Evolutionary conservation across 2,888 invertebrate genomes (phyloP), one percentile per base, ranked within the genome.

Genomic region (Nomada fabriciana): DNA sequence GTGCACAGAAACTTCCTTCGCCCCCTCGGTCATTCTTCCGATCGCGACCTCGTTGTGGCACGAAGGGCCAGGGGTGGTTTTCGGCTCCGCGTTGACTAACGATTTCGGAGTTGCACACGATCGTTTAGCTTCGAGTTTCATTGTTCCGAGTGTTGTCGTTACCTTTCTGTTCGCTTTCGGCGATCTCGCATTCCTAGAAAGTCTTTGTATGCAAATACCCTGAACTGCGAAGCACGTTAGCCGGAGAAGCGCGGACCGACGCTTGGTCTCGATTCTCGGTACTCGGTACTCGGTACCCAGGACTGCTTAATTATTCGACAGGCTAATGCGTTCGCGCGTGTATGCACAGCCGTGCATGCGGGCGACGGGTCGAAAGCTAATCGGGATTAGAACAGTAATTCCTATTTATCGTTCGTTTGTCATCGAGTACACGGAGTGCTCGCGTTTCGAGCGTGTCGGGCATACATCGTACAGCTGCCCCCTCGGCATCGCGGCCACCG

Each of bases 71-170:
- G 77, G 73, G 82, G 60, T 63, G 80, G 79, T 81, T 83, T 84
- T 76, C 78, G 82, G 81, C 76, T 23, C 59, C 53, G 83, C 78
- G 78, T 87, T 83, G 84, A 84, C 84, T 88, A 86, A 86, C 84
- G 86, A 88, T 84, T 86, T 86, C 80, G 67, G n/a, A 55, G 73
- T 53, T 47, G 80, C 88, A 86, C 88, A 84, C 88, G 75, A 88
- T 80, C 20, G 68, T 86, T 61, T 73, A 76, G 76, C 73, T 76
- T 53, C 71, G 53, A 72, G 67, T 80, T 84, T 80, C 59, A 25
- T 52, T 42, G 60, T 15, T 43, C 23, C 43, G 50, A 10, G 50
- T 13, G 29, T 57, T 43, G 25, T 18, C 55, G 36, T 52, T 47
- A 18, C 55, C 11, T 36, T 23, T 23, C 74, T 20, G n/a, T 47